Evolutionary conservation across 2,113 vertebrate genomes (phyloP).

Genomic region (Cygnus atratus): DNA sequence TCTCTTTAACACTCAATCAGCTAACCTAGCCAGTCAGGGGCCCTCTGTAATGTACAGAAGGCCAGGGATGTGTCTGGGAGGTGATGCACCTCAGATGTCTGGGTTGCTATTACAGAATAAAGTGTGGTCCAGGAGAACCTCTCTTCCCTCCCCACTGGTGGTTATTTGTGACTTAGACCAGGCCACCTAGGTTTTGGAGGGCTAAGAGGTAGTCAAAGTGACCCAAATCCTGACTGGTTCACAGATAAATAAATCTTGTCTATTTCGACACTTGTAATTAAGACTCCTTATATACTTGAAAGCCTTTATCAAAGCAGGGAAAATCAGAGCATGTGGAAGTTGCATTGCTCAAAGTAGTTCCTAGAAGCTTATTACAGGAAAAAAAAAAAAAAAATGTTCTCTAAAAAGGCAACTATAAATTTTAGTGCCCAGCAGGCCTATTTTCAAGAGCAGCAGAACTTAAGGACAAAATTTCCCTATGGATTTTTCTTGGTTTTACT

Average conservation of each 20-base stretch:
- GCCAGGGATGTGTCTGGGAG: not conserved
- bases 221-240: not conserved
- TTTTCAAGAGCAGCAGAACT: not conserved
- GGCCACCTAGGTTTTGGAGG: not conserved
- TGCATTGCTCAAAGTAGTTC: not conserved
- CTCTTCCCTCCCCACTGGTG: not conserved
- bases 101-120: not conserved
- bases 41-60: not conserved
- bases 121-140: not conserved
- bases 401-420: not conserved
- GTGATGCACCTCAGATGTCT: not conserved
- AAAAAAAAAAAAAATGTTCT: not conserved
- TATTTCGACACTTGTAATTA: not conserved
- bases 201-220: not conserved
- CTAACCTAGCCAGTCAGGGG: not conserved
- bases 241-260: not conserved
- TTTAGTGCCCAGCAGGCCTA: not conserved
- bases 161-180: not conserved
- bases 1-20: fast-evolving
- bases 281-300: not conserved
- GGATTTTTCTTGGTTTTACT: not conserved
- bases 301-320: not conserved
- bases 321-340: not conserved
- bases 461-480: not conserved
- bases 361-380: not conserved